Conservation (phyloP, 2,888 invertebrate species). For the Mechanitis messenoides region DNA sequence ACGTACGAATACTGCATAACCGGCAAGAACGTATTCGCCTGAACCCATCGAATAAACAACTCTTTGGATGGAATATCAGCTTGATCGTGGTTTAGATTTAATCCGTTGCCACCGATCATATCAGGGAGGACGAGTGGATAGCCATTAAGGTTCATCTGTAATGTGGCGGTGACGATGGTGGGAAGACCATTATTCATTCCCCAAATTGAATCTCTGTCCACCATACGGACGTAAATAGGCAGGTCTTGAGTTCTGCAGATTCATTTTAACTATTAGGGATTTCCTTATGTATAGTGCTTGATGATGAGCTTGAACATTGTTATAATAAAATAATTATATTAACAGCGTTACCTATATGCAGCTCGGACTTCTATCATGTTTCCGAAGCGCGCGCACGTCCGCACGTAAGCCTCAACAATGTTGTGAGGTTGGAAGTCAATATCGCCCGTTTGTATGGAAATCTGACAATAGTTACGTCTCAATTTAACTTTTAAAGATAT, state of each 20-base stretch:
- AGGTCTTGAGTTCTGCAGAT: slow-evolving; percentile 78
- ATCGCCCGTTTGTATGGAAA: slow-evolving; percentile 60
- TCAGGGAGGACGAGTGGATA: slow-evolving; percentile 87
- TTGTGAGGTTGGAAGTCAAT: slow-evolving; percentile 72
- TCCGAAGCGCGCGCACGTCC: slow-evolving; percentile 77
- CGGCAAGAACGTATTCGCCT: slow-evolving; percentile 86
- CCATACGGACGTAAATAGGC: slow-evolving; percentile 84
- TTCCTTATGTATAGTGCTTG: too few relatives aligned
- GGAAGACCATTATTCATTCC: slow-evolving; percentile 82
- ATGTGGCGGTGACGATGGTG: slow-evolving; percentile 82
- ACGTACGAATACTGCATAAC: slow-evolving; percentile 86
- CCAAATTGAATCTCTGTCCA: slow-evolving; percentile 86
- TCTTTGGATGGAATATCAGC: slow-evolving; percentile 76
- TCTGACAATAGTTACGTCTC: slow-evolving; percentile 38
- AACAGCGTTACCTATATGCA: slow-evolving; percentile 51
- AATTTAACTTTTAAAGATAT: neutral
- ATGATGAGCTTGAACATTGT: too few relatives aligned
- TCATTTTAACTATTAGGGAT: too few relatives aligned
- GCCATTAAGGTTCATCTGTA: slow-evolving; percentile 80
- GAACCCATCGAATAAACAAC: slow-evolving; percentile 86
- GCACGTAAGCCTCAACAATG: slow-evolving; percentile 75
- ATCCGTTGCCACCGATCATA: slow-evolving; percentile 85
- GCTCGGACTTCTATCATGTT: slow-evolving; percentile 75
- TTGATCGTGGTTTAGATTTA: slow-evolving; percentile 62
- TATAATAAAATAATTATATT: too few relatives aligned